Conservation (phyloP, 1,140 invertebrate species). For the Heterodera carotae region DNA sequence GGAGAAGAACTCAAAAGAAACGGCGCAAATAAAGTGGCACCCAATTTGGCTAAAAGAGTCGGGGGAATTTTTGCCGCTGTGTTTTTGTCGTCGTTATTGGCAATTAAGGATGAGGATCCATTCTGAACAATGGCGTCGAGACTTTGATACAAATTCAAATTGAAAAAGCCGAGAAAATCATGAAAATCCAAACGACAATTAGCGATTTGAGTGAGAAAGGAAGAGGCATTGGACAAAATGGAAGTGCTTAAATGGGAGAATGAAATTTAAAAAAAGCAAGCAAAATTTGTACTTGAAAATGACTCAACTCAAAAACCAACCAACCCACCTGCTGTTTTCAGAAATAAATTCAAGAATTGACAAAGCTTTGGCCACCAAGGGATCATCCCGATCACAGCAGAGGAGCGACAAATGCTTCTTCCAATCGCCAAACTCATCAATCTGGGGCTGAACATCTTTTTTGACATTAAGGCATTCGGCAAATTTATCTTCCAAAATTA, state of each 20-base stretch:
- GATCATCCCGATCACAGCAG: not conserved
- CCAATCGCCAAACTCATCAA: not conserved
- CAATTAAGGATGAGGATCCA: not conserved
- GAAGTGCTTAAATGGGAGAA: not conserved
- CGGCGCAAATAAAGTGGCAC: conserved; percentile 25
- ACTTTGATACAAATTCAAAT: conserved; percentile 4
- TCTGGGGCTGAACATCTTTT: not conserved
- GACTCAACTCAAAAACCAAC: too few species aligned
- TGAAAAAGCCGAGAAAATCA: not conserved
- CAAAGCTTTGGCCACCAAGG: not conserved
- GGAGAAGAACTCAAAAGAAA: not conserved
- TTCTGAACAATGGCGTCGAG: not conserved
- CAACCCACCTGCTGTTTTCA: not conserved
- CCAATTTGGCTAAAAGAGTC: conserved; percentile 15
- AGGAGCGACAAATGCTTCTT: not conserved
- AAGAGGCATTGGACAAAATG: not conserved
- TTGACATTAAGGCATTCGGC: not conserved
- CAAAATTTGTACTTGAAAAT: too few species aligned
- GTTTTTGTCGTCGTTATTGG: not conserved
- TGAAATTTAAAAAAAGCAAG: not conserved
- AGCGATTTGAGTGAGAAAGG: not conserved
- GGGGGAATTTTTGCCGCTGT: not conserved
- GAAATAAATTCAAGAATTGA: not conserved
- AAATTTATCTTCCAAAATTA: not conserved
- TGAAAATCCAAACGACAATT: conserved; percentile 1